These are phyloP conservation scores for Parauchenoglanis punctatus DNA, from an alignment of 2,797 vertebrate genomes.

Conservation along the genomic window DNA sequence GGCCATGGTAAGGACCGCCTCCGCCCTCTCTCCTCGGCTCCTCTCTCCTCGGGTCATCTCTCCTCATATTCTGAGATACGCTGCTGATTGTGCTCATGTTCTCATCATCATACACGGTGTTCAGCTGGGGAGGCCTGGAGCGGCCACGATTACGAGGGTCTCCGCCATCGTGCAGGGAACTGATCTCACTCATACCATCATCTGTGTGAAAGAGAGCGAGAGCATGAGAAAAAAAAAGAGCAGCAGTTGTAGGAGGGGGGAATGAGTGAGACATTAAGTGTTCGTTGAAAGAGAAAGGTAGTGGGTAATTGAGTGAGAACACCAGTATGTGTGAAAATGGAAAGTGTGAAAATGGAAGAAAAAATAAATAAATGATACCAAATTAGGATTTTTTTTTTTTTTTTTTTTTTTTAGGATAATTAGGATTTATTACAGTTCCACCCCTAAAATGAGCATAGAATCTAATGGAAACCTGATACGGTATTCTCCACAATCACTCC, in stretches of 20 bases:
- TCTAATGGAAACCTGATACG: neutral
- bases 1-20: constrained; percentile 63
- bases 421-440: neutral
- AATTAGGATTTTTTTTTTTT: neutral
- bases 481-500: neutral
- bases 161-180: constrained; percentile 81
- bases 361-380: neutral
- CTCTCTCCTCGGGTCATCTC: constrained; percentile 62
- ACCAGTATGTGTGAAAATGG: neutral
- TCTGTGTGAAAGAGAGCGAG: constrained; percentile 61
- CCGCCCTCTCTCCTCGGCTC: constrained; percentile 55
- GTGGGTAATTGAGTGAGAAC: neutral
- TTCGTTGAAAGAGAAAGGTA: neutral
- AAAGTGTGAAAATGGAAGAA: neutral
- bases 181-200: constrained; percentile 85
- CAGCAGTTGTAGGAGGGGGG: neutral
- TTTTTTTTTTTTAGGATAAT: neutral
- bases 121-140: constrained; percentile 72
- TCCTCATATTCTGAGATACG: constrained; percentile 73
- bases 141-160: constrained; percentile 74
- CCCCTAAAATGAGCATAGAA: neutral
- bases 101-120: constrained; percentile 73
- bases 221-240: neutral
- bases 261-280: neutral
- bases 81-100: constrained; percentile 84